phyloP scores from a whole-genome alignment of 1,140 invertebrate genomes.

The Pseudachorutes palmiensis region DNA sequence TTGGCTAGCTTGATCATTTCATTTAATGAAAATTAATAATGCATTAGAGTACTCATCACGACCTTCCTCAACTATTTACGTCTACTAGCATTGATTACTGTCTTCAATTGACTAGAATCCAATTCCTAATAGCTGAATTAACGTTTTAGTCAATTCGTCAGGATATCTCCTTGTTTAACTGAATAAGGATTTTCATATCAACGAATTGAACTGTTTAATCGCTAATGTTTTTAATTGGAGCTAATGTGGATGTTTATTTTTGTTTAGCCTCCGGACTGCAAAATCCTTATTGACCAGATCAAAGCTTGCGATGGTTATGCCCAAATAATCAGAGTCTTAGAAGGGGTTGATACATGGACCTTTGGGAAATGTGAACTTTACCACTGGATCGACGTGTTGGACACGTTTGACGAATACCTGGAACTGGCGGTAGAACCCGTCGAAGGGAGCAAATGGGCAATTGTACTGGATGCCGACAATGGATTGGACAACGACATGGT shows the following conservation, averaged over 20 bases:
- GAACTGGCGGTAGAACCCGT: slow-evolving; percentile 61
- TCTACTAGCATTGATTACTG: no score
- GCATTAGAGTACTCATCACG: no score
- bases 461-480: slow-evolving; percentile 68
- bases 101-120: no score
- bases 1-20: no score
- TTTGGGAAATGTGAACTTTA: slow-evolving; percentile 85
- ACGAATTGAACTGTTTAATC: slow-evolving; percentile 24
- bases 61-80: no score
- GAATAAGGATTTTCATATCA: neutral
- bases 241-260: slow-evolving; percentile 14
- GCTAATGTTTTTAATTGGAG: slow-evolving; percentile 7
- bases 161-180: slow-evolving; percentile 15
- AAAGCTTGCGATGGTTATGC: slow-evolving; percentile 58
- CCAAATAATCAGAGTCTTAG: slow-evolving; percentile 63
- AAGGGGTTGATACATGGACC: slow-evolving; percentile 72
- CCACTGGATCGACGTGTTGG: slow-evolving; percentile 81
- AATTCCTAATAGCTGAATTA: no score
- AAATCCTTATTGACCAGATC: slow-evolving; percentile 67
- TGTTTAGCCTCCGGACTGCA: slow-evolving; percentile 68
- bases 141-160: no score
- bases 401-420: slow-evolving; percentile 72
- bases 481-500: slow-evolving; percentile 47
- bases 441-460: slow-evolving; percentile 61
- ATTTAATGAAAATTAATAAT: no score